Base-by-base conservation (phyloP, 2,888 invertebrate species). In the Drosophila parthenogenetica region DNA sequence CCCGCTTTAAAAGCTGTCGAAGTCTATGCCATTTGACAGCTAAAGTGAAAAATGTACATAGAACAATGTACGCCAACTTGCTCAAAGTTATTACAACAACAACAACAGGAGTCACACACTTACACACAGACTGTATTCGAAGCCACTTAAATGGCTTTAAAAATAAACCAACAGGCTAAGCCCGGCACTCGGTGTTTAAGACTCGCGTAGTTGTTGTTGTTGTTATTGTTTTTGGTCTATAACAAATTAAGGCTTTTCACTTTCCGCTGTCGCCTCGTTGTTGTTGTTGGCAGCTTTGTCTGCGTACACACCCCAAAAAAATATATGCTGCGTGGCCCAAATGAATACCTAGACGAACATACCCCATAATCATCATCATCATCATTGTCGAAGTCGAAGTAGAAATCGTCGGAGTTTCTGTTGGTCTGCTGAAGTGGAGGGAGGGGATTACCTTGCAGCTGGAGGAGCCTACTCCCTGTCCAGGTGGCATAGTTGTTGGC, bases 181-280 rank as follows among this genome's bases (percentile, higher is more conserved):
- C 39, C 16, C 32, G 42, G 10, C 54, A 29, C 42, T 46, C 29
- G 29, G 48, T 69, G 54, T 62, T 40, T 37, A 32, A 25, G 37
- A 29, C 14, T 61, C 22, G 19, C 11, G 11, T n/a, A n/a, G n/a
- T n/a, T n/a, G n/a, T n/a, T 10, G 29, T 29, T 64, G 65, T 29
- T 61, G 25, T 49, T 65, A 51, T 66, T 68, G 69, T 43, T 60
- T 73, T 68, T 77, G 73, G 74, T 39, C 71, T 58, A 61, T 70
- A 77, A 87, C 81, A 90, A 88, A 90, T 90, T 81, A 89, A 89
- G 80, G 89, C 83, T 89, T 90, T 90, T 90, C 86, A 90, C 90
- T 89, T 89, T 89, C 73, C 65, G 77, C 64, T 77, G 59, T 74
- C 75, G 49, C 60, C 53, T 60, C 50, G 66, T 75, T 62, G 73